Conservation (phyloP, 2,888 invertebrate genomes). For the Pandemis corylana region DNA sequence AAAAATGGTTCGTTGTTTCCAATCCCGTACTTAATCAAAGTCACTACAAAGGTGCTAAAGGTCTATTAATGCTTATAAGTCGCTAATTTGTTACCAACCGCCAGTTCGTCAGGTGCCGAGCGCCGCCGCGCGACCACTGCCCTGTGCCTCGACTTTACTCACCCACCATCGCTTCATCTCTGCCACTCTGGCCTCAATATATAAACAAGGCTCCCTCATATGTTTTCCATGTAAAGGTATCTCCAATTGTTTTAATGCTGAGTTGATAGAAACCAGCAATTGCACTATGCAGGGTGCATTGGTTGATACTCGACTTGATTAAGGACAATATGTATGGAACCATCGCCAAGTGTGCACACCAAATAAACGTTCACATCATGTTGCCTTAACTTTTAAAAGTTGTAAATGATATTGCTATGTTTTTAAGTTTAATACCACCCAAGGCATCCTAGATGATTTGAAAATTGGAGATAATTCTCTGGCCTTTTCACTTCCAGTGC, state of each 20-base stretch:
- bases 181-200: slow-evolving; percentile 15
- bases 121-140: slow-evolving; percentile 22
- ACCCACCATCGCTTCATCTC: slow-evolving; percentile 17
- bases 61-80: slow-evolving; percentile 81
- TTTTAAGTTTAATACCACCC: neutral
- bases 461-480: neutral
- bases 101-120: slow-evolving; percentile 8
- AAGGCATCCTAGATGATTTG: neutral
- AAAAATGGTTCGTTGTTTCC: slow-evolving; percentile 79
- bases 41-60: slow-evolving; percentile 82
- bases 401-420: neutral
- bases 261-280: too few relatives aligned
- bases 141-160: slow-evolving; percentile 16
- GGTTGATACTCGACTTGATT: neutral
- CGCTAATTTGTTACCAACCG: slow-evolving; percentile 56
- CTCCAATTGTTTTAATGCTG: neutral
- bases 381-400: neutral
- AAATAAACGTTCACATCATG: neutral
- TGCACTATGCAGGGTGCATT: neutral
- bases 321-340: neutral
- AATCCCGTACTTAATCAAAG: slow-evolving; percentile 74
- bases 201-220: neutral
- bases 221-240: neutral
- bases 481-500: neutral
- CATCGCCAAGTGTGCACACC: neutral